Evolutionary conservation across 2,888 invertebrate species (phyloP).

Genomic region (Himalopsyche anomala): DNA sequence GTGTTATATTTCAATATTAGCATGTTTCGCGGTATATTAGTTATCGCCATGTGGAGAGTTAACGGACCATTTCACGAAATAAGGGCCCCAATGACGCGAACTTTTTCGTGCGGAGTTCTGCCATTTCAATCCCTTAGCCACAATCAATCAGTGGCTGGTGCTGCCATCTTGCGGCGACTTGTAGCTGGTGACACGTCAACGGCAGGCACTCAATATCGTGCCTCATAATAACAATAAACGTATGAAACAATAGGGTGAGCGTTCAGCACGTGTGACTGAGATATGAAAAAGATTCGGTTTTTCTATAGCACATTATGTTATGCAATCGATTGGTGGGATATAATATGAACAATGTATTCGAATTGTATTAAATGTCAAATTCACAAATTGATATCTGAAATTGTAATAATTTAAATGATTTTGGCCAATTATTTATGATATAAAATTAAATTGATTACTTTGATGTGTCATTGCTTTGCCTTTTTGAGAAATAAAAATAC

Average conservation of each 20-base stretch:
- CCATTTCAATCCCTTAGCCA: slow-evolving; percentile 12
- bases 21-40: background rate
- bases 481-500: too few relatives aligned
- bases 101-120: background rate
- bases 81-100: background rate
- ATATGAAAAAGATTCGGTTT: too few relatives aligned
- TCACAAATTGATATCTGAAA: too few relatives aligned
- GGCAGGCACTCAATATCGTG: slow-evolving; percentile 14
- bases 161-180: slow-evolving; percentile 29
- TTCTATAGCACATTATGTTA: too few relatives aligned
- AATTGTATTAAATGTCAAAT: too few relatives aligned
- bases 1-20: background rate
- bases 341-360: too few relatives aligned
- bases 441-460: too few relatives aligned
- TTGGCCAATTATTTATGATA: too few relatives aligned
- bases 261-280: too few relatives aligned
- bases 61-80: background rate
- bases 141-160: slow-evolving; percentile 11
- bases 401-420: too few relatives aligned
- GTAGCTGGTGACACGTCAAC: slow-evolving; percentile 27
- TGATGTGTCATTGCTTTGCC: too few relatives aligned
- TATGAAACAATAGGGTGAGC: background rate
- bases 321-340: too few relatives aligned
- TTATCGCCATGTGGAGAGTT: background rate
- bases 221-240: slow-evolving; percentile 25